Evolutionary conservation across 2,797 vertebrate genomes (phyloP), one percentile per base, ranked within the genome.

Genomic region (Sebastes miniatus): DNA sequence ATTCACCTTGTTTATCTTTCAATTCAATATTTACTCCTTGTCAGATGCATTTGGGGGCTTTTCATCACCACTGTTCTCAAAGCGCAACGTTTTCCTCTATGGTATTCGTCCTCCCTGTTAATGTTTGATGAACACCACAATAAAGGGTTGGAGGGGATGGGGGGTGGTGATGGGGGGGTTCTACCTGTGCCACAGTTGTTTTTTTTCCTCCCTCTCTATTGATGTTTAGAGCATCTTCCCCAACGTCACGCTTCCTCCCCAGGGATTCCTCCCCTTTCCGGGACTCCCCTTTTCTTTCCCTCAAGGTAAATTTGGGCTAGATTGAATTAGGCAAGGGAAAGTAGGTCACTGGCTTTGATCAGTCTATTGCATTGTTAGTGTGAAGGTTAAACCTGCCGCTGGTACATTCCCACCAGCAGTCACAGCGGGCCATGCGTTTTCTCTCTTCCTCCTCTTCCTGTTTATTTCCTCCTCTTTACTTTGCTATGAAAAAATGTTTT

Each of bases 1-100:
- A 63, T 91, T 93, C 92, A 94, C 93, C 92, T 95, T 95, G 93
- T 93, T 95, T 95, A 93, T 95, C 88, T 92, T 93, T 92, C 87
- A 88, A 92, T 95, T 93, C 87, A 94, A 95, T 95, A 95, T 95
- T 95, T 95, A 95, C 93, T 94, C 85, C 87, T 94, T 96, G 96
- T 96, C 95, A 95, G 89, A 92, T 78, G 73, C 89, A 95, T 96
- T 94, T 85, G 85, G 79, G 85, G 86, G 90, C 95, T 96, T 94
- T 96, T 95, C 92, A 93, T 96, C 95, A 96, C 81, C 77, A 57
- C 72, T 73, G 73, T 88, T 92, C 93, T 94, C 93, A 69, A 87
- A 91, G 90, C n/a, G n/a, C 84, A 74, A 71, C 76, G 43, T 83
- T 92, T 91, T 74, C 64, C 91, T 92, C 88, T 11, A 29, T 67